These are phyloP conservation scores for Andrena dorsata DNA, from an alignment of 2,888 invertebrate genomes.

Conservation along the genomic window DNA sequence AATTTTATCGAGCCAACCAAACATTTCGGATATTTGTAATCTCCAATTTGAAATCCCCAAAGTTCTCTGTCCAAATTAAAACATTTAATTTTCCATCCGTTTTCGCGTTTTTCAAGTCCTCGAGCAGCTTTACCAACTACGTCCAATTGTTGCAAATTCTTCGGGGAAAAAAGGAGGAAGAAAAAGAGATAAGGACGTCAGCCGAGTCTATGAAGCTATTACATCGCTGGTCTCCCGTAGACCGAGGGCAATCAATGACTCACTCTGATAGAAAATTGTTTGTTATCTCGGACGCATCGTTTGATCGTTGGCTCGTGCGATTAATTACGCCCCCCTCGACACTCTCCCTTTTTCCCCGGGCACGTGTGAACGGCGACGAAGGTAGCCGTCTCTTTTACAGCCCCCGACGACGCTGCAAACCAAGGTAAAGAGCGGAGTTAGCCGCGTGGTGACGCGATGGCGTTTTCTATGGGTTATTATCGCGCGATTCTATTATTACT, in stretches of 20 bases:
- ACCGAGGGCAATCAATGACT: conserved; percentile 62
- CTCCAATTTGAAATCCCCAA: too few species aligned
- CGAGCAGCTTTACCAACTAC: too few species aligned
- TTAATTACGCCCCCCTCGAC: conserved; percentile 62
- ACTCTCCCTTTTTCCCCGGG: conserved; percentile 38
- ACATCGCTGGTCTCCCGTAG: conserved; percentile 35
- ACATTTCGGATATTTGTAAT: too few species aligned
- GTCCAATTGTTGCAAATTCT: neutral
- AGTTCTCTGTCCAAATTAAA: too few species aligned
- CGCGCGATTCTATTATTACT: conserved; percentile 72
- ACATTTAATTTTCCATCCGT: too few species aligned
- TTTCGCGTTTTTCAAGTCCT: too few species aligned
- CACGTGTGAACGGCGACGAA: conserved; percentile 26
- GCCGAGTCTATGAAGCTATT: neutral
- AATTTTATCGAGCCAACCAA: too few species aligned
- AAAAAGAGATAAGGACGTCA: neutral
- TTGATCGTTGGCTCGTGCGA: conserved; percentile 62
- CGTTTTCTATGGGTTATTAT: conserved; percentile 61
- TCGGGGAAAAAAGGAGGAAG: too few species aligned
- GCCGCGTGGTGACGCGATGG: conserved; percentile 24
- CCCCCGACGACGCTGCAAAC: conserved; percentile 7
- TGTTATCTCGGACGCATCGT: conserved; percentile 63
- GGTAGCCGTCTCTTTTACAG: conserved; percentile 18
- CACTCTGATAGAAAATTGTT: conserved; percentile 71
- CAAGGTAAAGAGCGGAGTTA: conserved; percentile 7